A percentile compares a stretch with the other conserved stretches of the same genome.
Conservation (phyloP, 2,888 invertebrate species). For the Epirrita christyi region DNA sequence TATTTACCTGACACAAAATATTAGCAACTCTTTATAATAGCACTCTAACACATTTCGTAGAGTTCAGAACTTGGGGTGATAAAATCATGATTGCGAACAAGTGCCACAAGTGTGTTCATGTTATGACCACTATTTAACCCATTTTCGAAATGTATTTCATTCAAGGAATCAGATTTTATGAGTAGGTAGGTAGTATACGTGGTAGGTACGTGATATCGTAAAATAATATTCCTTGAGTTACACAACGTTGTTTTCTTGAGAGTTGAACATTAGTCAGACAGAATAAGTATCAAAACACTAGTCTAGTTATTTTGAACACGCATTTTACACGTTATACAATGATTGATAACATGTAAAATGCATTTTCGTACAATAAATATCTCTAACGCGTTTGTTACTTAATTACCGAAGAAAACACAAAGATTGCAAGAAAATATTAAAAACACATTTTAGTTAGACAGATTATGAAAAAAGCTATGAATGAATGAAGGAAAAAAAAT, state of each 20-base stretch:
- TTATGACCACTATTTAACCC: constrained; percentile 48
- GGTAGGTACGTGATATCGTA: constrained; percentile 2
- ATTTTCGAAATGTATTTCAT: constrained; percentile 19
- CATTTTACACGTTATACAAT: constrained; percentile 26
- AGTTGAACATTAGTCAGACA: background rate
- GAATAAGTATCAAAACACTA: background rate
- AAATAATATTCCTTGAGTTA: constrained; percentile 28
- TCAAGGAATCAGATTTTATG: constrained; percentile 28
- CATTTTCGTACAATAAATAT: constrained; percentile 8
- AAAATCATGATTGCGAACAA: background rate
- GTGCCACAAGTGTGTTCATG: constrained; percentile 43
- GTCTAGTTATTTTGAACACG: constrained; percentile 6
- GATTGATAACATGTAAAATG: constrained; percentile 30
- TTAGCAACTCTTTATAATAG: background rate
- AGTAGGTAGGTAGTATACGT: background rate
- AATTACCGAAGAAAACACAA: constrained; percentile 19
- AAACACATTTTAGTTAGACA: background rate
- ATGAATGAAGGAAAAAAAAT: too few relatives aligned
- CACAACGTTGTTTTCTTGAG: constrained; percentile 16
- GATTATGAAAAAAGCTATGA: too few relatives aligned
- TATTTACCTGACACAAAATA: background rate
- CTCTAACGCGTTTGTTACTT: constrained; percentile 13
- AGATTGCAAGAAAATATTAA: constrained; percentile 15
- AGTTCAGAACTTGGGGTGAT: background rate
- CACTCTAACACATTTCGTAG: background rate